Conservation (phyloP, 1,140 invertebrate genomes). For the Bilobella aurantiaca region DNA sequence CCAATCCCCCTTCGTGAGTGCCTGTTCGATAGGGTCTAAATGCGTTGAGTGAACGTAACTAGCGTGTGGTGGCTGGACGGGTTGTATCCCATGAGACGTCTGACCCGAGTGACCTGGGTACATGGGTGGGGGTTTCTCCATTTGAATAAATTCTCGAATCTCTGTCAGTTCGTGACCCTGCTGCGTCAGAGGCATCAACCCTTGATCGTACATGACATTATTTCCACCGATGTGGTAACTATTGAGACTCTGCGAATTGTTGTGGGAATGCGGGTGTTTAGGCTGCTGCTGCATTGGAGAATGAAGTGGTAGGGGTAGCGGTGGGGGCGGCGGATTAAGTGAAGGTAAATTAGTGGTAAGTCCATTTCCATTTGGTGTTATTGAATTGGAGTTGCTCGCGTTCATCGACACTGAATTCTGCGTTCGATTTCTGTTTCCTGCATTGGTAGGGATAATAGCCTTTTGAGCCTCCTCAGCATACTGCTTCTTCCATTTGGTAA, state of each 20-base stretch:
- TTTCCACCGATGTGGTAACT: slow-evolving; percentile 31
- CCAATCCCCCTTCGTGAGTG: slow-evolving; percentile 32
- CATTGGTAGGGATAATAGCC: background rate
- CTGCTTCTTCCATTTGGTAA: slow-evolving; percentile 33
- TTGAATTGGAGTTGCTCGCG: slow-evolving; percentile 7
- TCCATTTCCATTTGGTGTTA: slow-evolving; percentile 15
- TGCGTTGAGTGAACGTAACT: slow-evolving; percentile 26
- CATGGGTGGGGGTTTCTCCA: slow-evolving; percentile 32
- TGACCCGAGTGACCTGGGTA: slow-evolving; percentile 29
- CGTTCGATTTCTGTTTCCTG: slow-evolving; percentile 8
- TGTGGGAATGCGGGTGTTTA: slow-evolving; percentile 13
- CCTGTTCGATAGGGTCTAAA: slow-evolving; percentile 33
- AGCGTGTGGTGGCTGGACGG: slow-evolving; percentile 11
- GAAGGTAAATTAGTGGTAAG: slow-evolving; percentile 17
- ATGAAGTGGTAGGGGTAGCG: slow-evolving; percentile 11
- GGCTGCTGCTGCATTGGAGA: slow-evolving; percentile 9
- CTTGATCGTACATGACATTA: slow-evolving; percentile 24
- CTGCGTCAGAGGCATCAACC: slow-evolving; percentile 18
- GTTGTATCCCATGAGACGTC: slow-evolving; percentile 21
- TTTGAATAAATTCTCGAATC: slow-evolving; percentile 29
- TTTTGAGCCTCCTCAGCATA: slow-evolving; percentile 30
- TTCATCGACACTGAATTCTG: background rate
- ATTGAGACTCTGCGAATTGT: slow-evolving; percentile 27
- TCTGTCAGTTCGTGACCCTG: slow-evolving; percentile 27
- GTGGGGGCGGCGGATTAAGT: slow-evolving; percentile 23